phyloP scores from a whole-genome alignment of 2,888 invertebrate species.

The Bursaphelenchus okinawaensis region DNA sequence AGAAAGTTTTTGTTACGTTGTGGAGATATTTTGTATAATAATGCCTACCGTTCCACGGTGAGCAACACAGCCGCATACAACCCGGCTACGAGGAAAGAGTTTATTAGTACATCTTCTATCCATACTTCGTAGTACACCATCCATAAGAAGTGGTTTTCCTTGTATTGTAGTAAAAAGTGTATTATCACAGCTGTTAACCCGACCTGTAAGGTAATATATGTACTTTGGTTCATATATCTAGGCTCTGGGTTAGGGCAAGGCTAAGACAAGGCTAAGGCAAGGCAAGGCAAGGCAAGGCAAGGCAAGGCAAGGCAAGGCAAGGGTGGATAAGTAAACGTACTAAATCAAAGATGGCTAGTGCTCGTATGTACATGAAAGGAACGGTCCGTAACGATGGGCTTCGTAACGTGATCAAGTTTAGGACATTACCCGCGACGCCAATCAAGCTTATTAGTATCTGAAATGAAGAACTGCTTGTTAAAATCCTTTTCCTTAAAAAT shows the following conservation, averaged over 20 bases:
- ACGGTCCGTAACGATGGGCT: constrained; percentile 73
- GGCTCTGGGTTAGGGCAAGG: too few species aligned
- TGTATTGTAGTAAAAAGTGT: constrained; percentile 24
- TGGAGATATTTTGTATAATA: not conserved
- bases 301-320: not conserved
- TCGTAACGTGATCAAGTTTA: constrained; percentile 74
- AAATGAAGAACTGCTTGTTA: not conserved
- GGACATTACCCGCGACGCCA: constrained; percentile 69
- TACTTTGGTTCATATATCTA: too few species aligned
- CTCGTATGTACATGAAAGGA: constrained; percentile 72
- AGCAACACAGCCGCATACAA: constrained; percentile 53
- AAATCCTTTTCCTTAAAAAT: too few species aligned
- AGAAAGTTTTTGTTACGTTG: too few species aligned
- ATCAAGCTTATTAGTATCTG: constrained; percentile 42
- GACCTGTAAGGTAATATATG: constrained; percentile 27
- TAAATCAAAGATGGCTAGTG: constrained; percentile 73
- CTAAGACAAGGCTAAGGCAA: too few species aligned
- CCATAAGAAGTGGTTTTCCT: not conserved
- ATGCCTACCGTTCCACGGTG: constrained; percentile 48
- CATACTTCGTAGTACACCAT: constrained; percentile 28
- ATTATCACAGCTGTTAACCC: constrained; percentile 27
- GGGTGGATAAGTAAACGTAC: constrained; percentile 62
- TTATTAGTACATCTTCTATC: constrained; percentile 69
- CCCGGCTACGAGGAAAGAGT: constrained; percentile 64
- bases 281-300: constrained; percentile 2